phyloP scores from a whole-genome alignment of 2,888 invertebrate genomes.

The Ichneumoninae sp. region DNA sequence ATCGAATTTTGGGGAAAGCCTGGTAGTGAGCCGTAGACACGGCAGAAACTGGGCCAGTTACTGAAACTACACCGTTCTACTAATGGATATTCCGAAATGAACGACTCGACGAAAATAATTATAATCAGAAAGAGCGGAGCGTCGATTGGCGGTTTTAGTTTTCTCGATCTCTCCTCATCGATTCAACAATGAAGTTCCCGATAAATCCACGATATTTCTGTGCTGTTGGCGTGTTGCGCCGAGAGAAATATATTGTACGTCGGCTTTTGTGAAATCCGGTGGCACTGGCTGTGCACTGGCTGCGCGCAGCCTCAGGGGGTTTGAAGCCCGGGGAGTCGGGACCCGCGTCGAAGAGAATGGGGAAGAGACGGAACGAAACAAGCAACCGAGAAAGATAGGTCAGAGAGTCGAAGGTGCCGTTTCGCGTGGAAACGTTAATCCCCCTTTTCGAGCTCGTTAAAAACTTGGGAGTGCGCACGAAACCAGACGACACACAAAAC shows the following conservation, averaged over 20 bases:
- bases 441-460: constrained; percentile 24
- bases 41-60: no score
- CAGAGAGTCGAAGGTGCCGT: constrained; percentile 11
- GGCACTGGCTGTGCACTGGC: constrained; percentile 13
- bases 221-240: not conserved
- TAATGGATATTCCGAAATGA: no score
- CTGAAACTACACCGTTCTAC: no score
- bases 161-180: not conserved
- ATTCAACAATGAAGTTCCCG: not conserved
- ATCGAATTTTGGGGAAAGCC: no score
- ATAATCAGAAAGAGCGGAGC: no score
- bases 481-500: constrained; percentile 1
- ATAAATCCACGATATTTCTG: constrained; percentile 8
- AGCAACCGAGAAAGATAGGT: not conserved
- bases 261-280: not conserved
- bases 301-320: not conserved
- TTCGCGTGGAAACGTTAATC: constrained; percentile 23
- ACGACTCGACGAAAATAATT: no score
- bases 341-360: not conserved
- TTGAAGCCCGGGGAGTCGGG: not conserved
- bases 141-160: not conserved
- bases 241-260: constrained; percentile 19
- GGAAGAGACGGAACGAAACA: not conserved
- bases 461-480: not conserved
- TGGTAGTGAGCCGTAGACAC: no score